A percentile compares a stretch with the other conserved stretches of the same genome.
phyloP scores from a whole-genome alignment of 1,140 invertebrate species.

The Cepaea nemoralis region DNA sequence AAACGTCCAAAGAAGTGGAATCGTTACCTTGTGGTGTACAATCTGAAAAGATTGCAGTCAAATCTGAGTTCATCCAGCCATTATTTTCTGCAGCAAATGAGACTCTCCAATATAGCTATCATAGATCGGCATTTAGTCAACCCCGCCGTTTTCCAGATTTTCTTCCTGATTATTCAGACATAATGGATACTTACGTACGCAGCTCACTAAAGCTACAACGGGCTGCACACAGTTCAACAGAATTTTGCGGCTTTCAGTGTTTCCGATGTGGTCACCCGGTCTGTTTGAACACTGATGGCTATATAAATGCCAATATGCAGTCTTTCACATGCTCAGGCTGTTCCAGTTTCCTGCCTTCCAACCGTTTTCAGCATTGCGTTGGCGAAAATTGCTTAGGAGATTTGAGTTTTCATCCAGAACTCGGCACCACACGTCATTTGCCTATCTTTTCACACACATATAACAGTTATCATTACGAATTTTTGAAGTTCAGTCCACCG shows the following conservation, averaged over 20 bases:
- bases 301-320: neutral
- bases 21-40: neutral
- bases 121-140: neutral
- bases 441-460: neutral
- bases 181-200: neutral
- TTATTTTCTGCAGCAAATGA: neutral
- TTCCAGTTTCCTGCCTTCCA: neutral
- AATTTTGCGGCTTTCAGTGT: neutral
- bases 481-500: neutral
- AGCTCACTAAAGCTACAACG: neutral
- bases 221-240: neutral
- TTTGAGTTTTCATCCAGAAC: neutral
- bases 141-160: neutral
- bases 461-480: neutral
- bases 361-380: neutral
- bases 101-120: neutral
- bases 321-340: neutral
- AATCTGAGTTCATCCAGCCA: neutral
- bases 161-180: neutral
- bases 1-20: neutral
- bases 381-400: neutral
- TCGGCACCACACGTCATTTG: neutral
- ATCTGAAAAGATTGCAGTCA: neutral
- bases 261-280: neutral
- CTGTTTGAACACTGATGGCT: neutral